These are phyloP conservation scores for Maccullochella peelii DNA, from an alignment of 2,113 vertebrate genomes.

Conservation along the genomic window DNA sequence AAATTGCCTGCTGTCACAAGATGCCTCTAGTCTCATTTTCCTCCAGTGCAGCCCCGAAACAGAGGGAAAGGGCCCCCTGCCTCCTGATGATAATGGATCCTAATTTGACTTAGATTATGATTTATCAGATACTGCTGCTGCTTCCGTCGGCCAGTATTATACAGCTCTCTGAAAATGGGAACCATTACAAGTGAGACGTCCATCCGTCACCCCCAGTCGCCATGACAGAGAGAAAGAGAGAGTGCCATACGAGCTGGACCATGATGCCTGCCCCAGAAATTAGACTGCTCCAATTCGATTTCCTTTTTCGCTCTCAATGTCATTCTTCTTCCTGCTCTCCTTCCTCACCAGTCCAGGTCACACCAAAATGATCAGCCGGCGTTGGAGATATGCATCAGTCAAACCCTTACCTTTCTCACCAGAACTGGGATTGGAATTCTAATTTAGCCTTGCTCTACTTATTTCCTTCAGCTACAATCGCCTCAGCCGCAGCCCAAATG, in stretches of 20 bases:
- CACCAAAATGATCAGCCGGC: constrained; percentile 20
- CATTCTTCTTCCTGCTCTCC: constrained; percentile 8
- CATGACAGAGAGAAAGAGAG: constrained; percentile 33
- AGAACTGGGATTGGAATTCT: constrained; percentile 43
- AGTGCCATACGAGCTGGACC: constrained; percentile 35
- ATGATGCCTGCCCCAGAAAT: constrained; percentile 65
- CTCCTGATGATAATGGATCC: constrained; percentile 73
- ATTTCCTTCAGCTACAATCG: constrained; percentile 30
- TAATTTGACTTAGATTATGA: constrained; percentile 78
- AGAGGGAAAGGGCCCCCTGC: constrained; percentile 54
- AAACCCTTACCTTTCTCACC: constrained; percentile 42
- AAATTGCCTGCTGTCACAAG: constrained; percentile 73
- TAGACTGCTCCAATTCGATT: constrained; percentile 70
- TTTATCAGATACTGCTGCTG: constrained; percentile 71
- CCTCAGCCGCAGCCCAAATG: constrained; percentile 17
- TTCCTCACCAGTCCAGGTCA: constrained; percentile 3
- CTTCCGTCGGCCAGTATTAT: constrained; percentile 55
- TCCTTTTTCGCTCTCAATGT: constrained; percentile 46
- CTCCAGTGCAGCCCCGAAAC: constrained; percentile 45
- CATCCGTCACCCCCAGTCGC: constrained; percentile 62
- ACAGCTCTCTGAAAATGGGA: constrained; percentile 70
- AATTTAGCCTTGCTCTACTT: constrained; percentile 44
- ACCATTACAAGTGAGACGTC: constrained; percentile 70
- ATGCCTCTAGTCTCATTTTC: constrained; percentile 65
- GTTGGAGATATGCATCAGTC: constrained; percentile 45